Evolutionary conservation across 35 echinoderm and acorn worm genomes (phyloP).

Genomic region (Apostichopus japonicus): DNA sequence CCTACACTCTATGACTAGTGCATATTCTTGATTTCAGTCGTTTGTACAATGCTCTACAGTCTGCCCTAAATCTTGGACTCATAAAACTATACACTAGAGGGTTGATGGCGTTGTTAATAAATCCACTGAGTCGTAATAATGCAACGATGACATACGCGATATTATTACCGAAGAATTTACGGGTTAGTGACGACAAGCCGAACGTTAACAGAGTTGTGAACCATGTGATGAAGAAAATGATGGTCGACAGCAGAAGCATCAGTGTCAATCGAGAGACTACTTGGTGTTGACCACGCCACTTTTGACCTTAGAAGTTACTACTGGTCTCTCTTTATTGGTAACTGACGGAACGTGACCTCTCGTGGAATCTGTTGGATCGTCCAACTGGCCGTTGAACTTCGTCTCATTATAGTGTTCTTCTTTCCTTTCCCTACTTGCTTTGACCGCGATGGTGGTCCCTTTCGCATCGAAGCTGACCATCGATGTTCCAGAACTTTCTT

Average conservation of each 20-base stretch:
- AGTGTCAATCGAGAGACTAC: slow-evolving; percentile 23
- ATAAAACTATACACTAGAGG: slow-evolving; percentile 40
- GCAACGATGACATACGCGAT: background rate
- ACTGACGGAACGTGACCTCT: no score
- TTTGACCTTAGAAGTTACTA: no score
- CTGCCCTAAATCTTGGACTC: slow-evolving; percentile 32
- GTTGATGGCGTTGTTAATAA: slow-evolving; percentile 29
- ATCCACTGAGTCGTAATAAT: background rate
- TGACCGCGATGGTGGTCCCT: no score
- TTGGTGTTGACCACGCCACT: background rate
- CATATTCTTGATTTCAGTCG: background rate
- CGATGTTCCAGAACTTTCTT: no score
- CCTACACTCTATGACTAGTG: no score
- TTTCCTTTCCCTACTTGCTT: no score
- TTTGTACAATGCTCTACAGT: slow-evolving; percentile 32
- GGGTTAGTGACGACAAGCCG: background rate
- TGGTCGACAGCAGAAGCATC: slow-evolving; percentile 7
- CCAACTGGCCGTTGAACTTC: no score
- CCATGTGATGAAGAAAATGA: slow-evolving; percentile 32
- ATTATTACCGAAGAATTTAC: background rate
- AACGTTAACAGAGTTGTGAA: background rate
- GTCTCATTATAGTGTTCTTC: no score
- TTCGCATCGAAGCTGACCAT: no score
- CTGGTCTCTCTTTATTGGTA: no score
- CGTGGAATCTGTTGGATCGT: no score